These are phyloP conservation scores for Lithobius niger DNA, from an alignment of 1,140 invertebrate species.

Conservation along the genomic window DNA sequence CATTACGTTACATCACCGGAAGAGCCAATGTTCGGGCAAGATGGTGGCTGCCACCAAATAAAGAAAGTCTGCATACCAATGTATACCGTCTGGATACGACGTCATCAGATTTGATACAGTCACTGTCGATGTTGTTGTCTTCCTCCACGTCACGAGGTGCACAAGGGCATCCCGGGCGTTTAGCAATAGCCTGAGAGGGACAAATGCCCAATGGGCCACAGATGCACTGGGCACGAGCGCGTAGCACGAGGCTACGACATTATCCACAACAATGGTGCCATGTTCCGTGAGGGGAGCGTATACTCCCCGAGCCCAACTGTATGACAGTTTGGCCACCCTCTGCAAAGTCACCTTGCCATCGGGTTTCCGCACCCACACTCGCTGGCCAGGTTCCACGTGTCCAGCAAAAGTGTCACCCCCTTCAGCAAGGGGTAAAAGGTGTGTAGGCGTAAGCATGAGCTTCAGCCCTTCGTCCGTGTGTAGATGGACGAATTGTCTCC, in stretches of 20 bases:
- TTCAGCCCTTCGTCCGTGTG: conserved; percentile 49
- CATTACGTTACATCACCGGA: too few species aligned
- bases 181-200: conserved; percentile 48
- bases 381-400: conserved; percentile 38
- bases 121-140: not conserved
- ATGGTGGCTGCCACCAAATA: not conserved
- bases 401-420: conserved; percentile 42
- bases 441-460: conserved; percentile 68
- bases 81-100: not conserved
- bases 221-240: conserved; percentile 71
- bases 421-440: conserved; percentile 47
- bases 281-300: conserved; percentile 76
- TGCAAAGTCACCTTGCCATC: not conserved
- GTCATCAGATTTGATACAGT: not conserved
- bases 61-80: not conserved
- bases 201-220: conserved; percentile 68
- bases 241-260: conserved; percentile 86
- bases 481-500: conserved; percentile 53
- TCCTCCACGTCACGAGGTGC: not conserved
- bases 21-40: not conserved
- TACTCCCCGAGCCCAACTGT: conserved; percentile 54
- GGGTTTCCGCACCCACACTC: conserved; percentile 28
- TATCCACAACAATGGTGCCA: conserved; percentile 81
- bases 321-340: conserved; percentile 34
- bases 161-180: not conserved